Evolutionary conservation across 2,888 invertebrate genomes (phyloP).

Genomic region (Netelia fuscicornis): DNA sequence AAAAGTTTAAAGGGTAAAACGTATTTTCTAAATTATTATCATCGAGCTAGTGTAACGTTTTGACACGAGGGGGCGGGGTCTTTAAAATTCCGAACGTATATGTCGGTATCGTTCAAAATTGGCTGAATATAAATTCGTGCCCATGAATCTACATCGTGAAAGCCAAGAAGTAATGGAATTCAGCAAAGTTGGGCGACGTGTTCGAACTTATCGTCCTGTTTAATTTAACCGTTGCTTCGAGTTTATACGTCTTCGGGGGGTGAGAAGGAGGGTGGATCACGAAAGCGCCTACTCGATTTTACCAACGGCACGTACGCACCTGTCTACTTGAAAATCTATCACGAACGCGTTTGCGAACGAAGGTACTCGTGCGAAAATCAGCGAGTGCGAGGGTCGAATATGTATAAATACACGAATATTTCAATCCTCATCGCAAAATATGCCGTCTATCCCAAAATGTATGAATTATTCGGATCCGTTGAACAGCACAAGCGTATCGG

Average conservation of each 20-base stretch:
- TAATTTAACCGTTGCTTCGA: conserved; percentile 81
- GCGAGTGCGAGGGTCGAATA: background rate
- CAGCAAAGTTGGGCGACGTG: conserved; percentile 77
- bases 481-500: conserved; percentile 28
- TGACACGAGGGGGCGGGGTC: background rate
- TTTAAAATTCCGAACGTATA: background rate
- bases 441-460: conserved; percentile 7
- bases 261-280: background rate
- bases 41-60: background rate
- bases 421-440: conserved; percentile 19
- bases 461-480: conserved; percentile 23
- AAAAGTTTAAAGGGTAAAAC: background rate
- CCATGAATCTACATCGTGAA: background rate
- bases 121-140: background rate
- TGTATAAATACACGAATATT: background rate
- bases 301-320: conserved; percentile 31
- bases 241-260: conserved; percentile 67
- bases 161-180: conserved; percentile 20
- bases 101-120: background rate
- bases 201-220: conserved; percentile 81
- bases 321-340: conserved; percentile 22
- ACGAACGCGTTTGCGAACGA: conserved; percentile 7
- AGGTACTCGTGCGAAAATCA: conserved; percentile 40
- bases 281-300: conserved; percentile 32
- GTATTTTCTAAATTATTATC: background rate